Base-by-base conservation (phyloP, 2,888 invertebrate species). In the Sarcophaga variegata region DNA sequence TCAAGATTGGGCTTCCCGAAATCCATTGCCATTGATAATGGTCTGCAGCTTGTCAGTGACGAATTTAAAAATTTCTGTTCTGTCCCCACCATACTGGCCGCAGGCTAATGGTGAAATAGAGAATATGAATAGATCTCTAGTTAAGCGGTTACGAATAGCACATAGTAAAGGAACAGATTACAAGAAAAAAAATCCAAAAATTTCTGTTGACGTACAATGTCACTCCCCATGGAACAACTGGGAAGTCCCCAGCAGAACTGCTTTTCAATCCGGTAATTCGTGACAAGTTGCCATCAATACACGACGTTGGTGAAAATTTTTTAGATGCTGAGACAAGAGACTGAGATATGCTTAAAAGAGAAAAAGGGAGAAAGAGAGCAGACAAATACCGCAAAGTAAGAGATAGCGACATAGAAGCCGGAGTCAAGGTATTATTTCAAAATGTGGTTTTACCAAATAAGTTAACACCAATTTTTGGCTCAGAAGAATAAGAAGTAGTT, bases 181-280 rank as follows among this genome's bases (percentile, higher is more conserved):
- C 49, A 83, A 81, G 10, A 81, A 87, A 49, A 20, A 83, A 88
- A 54, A 79, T 87, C 27, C 27, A 27, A 27, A 27, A 27, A 27
- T 27, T 27, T 27, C 27, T 27, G 2, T 27, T 27, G 27, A 8
- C 76, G 81, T 87, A 79, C 71, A 87, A 81, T 63, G 85, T 83
- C 66, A 86, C 80, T 25, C 83, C 86, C 37, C 86, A 88, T 83
- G 86, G 88, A 59, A 88, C 83, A 64, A 87, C 86, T n/a, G 88
- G 88, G 20, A 85, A 80, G 62, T 69, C 88, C 3, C 87, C 84
- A 64, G 62, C 75, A 17, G 85, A 88, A 62, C 71, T 88, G 3
- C 10, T 88, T 8, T 82, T 88, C 20, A 85, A 88, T 10, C 63
- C 83, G 14, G 47, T 66, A 22, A 82, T 87, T 62, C 66, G 81